Evolutionary conservation across 2,113 vertebrate species (phyloP), one percentile per base, ranked within the genome.

Genomic region (Corythornis cristatus): DNA sequence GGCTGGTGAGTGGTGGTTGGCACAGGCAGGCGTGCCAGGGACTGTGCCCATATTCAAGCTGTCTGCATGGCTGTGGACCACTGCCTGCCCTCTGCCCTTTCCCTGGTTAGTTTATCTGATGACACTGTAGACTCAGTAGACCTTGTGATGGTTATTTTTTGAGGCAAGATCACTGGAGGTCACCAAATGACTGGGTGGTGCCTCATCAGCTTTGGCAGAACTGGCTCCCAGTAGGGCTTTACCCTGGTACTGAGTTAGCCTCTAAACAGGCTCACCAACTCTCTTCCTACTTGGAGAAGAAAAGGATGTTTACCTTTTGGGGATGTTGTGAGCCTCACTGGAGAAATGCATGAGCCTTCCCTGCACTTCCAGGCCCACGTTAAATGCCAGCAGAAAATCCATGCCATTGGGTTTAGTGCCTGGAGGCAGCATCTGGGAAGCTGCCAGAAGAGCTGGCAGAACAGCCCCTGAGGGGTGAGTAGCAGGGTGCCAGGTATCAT

Each of bases 401-500:
- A 98, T 95, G 31, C 99, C 98, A 1, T 31, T 98, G n/a, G 98
- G 98, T 95, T 98, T 98, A 81, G 94, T 95, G 93, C 86, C 93
- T 1, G 90, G 81, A 70, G 98, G 97, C 57, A 98, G 77, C 98
- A 98, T 98, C 94, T 98, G 98, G 70, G 98, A 97, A 89, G 98
- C 96, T 20, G 98, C 98, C 74, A 99, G 89, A 53, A 99, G 97
- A 88, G 98, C 98, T 3, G 98, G 98, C 50, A 99, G 97, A 5
- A 99, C 98, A 1, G 98, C 98, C 17, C 99, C 98, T 2, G 98
- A 99, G 0, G 98, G 99, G 45, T 99, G 98, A 33, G 98, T 99
- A 84, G 98, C 98, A 40, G 98, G 98, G 87, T 99, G 98, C 98
- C 98, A 99, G 15, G 98, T 99, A 74, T 99, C 98, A 26, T 99